Evolutionary conservation across 1,140 invertebrate species (phyloP), one percentile per base, ranked within the genome.

Genomic region (Leptinotarsa undecemlineata): DNA sequence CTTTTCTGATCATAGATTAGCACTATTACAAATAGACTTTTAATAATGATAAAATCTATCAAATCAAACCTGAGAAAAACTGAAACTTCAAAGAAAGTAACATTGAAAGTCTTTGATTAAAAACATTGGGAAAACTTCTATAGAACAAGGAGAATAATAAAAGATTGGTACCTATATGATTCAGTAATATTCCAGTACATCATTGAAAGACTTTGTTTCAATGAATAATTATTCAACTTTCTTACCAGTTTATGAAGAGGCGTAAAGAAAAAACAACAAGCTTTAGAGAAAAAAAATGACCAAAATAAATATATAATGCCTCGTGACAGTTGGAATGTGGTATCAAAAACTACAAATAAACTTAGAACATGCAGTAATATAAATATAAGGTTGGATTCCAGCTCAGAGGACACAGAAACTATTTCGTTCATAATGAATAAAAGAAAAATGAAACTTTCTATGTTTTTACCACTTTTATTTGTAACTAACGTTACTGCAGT

Each of bases 11-110:
- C 47, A 69, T 21, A 69, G 68, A 20, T 19, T 42, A 19, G 47
- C 33, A n/a, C 19, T 69, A n/a, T 69, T 69, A 47, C 47, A 69
- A 48, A 19, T 69, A 20, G 33, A 48, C 1, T 64, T 64, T 64
- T 48, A 69, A 3, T 6, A n/a, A 47, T 3, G 20, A 69, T 6
- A 69, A 17, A 14, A 13, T n/a, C 11, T 68, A 14, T 69, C 14
- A 69, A 0, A 17, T n/a, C 6, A 47, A 47, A 19, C 26, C 26
- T 26, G 26, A 26, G 26, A 69, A 6, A 69, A 69, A 42, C 33
- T 15, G 47, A 8, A 48, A n/a, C 33, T 69, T 69, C 47, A 69
- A 19, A 13, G 17, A 21, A 42, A 17, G 48, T 47, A 69, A 69
- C n/a, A 69, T 69, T 21, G 17, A 13, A 69, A 69, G 3, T 19